A percentile compares a stretch with the other conserved stretches of the same genome.
Conservation (phyloP, 2,113 vertebrate genomes). For the Barnardius zonarius region DNA sequence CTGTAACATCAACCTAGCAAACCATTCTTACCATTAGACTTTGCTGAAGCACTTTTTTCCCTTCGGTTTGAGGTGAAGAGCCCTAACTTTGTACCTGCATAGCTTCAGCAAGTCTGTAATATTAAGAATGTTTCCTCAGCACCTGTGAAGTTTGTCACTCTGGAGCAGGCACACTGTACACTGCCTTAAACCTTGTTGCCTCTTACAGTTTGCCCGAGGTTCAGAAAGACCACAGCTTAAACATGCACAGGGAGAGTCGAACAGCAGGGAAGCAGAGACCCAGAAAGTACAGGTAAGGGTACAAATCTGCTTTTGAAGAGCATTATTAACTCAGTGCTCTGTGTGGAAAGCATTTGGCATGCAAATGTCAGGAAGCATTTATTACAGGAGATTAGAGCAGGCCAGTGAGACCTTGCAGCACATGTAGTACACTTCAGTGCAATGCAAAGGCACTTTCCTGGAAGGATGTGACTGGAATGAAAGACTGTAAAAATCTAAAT, state of each 20-base stretch:
- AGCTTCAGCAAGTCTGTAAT: not conserved
- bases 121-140: not conserved
- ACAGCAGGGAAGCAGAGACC: not conserved
- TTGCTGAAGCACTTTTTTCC: not conserved
- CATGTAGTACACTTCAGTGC: not conserved
- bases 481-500: not conserved
- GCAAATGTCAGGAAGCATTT: not conserved
- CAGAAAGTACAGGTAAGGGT: not conserved
- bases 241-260: not conserved
- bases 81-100: not conserved
- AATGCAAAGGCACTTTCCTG: not conserved
- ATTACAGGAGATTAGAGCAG: not conserved
- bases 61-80: not conserved
- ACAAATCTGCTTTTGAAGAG: not conserved
- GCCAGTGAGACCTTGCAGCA: not conserved
- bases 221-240: not conserved
- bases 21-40: not conserved
- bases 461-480: not conserved
- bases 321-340: not conserved
- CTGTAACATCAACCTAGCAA: not conserved
- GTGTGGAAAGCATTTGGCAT: not conserved
- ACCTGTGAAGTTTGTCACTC: not conserved
- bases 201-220: not conserved
- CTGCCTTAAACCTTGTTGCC: not conserved
- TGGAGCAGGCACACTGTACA: not conserved